Base-by-base conservation (phyloP, 2,797 vertebrate genomes). In the Prunella strophiata region DNA sequence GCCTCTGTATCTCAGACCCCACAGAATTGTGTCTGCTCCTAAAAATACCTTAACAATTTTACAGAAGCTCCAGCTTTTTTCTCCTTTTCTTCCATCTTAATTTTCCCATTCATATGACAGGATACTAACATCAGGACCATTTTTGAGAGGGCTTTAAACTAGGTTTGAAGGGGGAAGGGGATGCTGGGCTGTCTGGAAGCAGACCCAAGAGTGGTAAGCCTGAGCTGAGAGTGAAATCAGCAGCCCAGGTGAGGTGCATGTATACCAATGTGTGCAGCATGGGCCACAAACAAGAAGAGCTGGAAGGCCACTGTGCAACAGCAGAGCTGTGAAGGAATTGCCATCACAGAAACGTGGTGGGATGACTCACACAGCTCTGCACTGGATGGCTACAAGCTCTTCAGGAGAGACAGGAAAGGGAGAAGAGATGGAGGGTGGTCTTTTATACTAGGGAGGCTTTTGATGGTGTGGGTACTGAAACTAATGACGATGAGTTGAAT, bases 341-440 rank as follows among this genome's bases (percentile, higher is more conserved):
- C 42, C n/a, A 58, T 36, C 42, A 23, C 2, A 3, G 42, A 47
- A 47, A 38, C 1, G 0, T 30, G 54, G 27, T 58, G 54, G 16
- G 27, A 36, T 0, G 3, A 14, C 20, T 19, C 26, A 18, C 26
- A 47, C 2, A 23, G n/a, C 26, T 30, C 20, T 58, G 54, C 71
- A 14, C 26, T 58, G 42, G 20, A 18, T 30, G 15, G 42, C 11
- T 23, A 14, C 54, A 57, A 17, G 7, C 32, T 73, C 52, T 57
- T 57, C 70, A 29, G 52, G 2, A 45, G 32, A 45, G 8, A 73
- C 14, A 13, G 52, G 42, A 36, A 23, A 47, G 19, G 26, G 26
- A 18, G 42, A 58, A 58, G 20, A 45, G 42, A 2, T 29, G 25
- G 11, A 73, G 26, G 8, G 7, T 17, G 25, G 15, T 20, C 15